Evolutionary conservation across 2,113 vertebrate genomes (phyloP), one percentile per base, ranked within the genome.

Genomic region (Seriola quinqueradiata): DNA sequence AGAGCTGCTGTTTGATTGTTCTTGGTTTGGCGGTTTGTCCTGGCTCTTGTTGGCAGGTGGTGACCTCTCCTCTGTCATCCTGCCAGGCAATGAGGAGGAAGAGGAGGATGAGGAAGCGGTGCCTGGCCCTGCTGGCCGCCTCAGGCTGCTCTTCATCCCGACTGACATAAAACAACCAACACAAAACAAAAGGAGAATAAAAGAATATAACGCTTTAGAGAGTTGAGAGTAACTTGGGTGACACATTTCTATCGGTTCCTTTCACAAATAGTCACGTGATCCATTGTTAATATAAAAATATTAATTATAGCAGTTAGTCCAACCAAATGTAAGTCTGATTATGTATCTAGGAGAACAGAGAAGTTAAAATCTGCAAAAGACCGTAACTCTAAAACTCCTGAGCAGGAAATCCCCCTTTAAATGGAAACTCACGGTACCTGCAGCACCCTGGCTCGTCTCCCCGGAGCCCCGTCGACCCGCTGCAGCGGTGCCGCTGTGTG

Each of bases 91-190:
- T 0, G 74, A 74, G 28, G 66, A 73, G 1, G 76, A 75, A 1
- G 82, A 84, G 36, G 78, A 71, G 7, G 69, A 55, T 0, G 75
- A 48, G 34, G 85, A 72, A 2, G 48, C 59, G 48, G 17, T 32
- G 23, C 23, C 52, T 4, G 71, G 21, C 0, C 12, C 65, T 0
- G 78, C n/a, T 5, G 87, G 61, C 65, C 63, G 85, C 81, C 85
- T 93, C 80, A 94, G 77, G 77, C 90, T 94, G 82, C 93, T 94
- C 82, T 90, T 94, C 21, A 86, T 92, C 9, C 64, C 91, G 72
- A 38, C 40, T 65, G 59, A 64, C 13, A 34, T 28, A 46, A 66
- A 46, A 60, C 23, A 58, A 48, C 4, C 1, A 3, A 57, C 8
- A 72, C 19, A 57, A 21, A 63, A 72, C 5, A 48, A 17, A 48